Evolutionary conservation across 2,888 invertebrate species (phyloP), one percentile per base, ranked within the genome.

Genomic region (Hemistola chrysoprasaria): DNA sequence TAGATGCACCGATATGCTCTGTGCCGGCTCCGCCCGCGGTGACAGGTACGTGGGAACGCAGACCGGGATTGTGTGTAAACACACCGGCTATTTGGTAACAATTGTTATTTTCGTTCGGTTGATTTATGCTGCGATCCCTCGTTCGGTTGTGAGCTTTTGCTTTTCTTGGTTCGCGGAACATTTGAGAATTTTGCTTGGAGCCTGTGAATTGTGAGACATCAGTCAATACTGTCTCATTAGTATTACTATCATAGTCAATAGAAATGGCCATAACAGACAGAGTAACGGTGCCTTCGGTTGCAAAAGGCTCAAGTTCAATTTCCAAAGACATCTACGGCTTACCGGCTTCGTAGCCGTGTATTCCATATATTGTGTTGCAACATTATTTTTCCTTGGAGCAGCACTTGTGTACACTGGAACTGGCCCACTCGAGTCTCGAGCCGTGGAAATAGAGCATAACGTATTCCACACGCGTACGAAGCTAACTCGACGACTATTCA

Each of bases 11-110:
- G 87, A 87, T 88, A 88, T 73, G 69, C 75, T 59, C 71, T 63
- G 65, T 63, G 60, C 65, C 64, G 68, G 62, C 67, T 71, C 64
- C 61, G 76, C 70, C 66, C 67, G 69, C 75, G 73, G 75, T 83
- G 85, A 87, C 85, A 86, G 84, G 78, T 77, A 79, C 82, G 82
- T 86, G 87, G 87, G 87, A 88, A 87, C 48, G 47, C 71, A 64
- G 58, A 65, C 66, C 72, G 73, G 73, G 72, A 72, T 75, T 71
- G 73, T 77, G 76, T 75, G 78, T 78, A 73, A 71, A 69, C 73
- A 59, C 62, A 60, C 59, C 62, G 63, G 43, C 64, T 71, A 71
- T 77, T 76, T 69, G 67, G 71, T 71, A 71, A 66, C 71, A 66
- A 73, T 70, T 70, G 69, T 67, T 63, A 38, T 26, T 29, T 64